Conservation (phyloP, 64 coral and sea anemone species). For the Catalaphyllia jardinei region DNA sequence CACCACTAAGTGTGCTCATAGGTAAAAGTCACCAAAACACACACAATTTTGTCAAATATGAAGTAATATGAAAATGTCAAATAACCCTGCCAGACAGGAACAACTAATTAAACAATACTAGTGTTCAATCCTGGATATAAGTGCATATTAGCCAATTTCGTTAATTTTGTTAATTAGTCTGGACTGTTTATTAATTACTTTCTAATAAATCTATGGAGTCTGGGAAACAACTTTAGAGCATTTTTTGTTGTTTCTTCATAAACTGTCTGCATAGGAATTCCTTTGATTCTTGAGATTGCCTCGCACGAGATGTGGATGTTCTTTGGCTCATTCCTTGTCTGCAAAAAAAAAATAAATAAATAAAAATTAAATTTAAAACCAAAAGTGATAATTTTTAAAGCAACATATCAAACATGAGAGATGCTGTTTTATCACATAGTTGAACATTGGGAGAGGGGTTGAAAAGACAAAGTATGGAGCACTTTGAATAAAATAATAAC, state of each 20-base stretch:
- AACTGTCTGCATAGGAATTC: conserved; percentile 67
- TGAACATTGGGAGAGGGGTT: not conserved
- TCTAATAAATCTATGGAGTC: conserved; percentile 76
- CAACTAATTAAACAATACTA: too few species aligned
- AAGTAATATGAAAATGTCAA: too few species aligned
- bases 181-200: not conserved
- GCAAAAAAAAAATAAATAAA: conserved; percentile 13
- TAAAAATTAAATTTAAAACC: not conserved
- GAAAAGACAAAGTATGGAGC: too few species aligned
- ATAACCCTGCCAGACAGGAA: too few species aligned
- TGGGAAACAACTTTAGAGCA: conserved; percentile 92
- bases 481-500: too few species aligned
- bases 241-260: conserved; percentile 96
- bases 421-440: too few species aligned
- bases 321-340: conserved; percentile 98
- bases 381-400: not conserved
- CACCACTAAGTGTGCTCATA: too few species aligned
- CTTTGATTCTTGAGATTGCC: conserved; percentile 95
- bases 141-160: too few species aligned
- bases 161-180: not conserved
- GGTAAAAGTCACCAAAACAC: too few species aligned
- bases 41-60: too few species aligned
- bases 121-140: too few species aligned
- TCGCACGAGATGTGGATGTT: conserved; percentile 81
- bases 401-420: not conserved